These are phyloP conservation scores for Formica exsecta DNA, from an alignment of 1,140 invertebrate genomes.

Conservation along the genomic window DNA sequence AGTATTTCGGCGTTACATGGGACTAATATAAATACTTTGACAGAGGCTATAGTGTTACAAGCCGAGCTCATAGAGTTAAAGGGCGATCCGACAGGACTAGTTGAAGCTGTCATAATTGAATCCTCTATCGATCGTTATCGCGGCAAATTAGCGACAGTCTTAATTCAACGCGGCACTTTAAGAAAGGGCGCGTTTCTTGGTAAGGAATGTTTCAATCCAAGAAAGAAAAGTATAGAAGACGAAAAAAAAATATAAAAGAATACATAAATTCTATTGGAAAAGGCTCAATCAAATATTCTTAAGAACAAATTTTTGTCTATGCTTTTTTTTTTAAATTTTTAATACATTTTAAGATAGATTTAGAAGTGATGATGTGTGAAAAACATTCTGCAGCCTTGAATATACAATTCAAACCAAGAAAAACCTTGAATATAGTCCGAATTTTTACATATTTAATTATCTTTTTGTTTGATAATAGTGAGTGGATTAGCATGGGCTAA, in stretches of 20 bases:
- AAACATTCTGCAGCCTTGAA: neutral
- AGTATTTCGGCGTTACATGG: conserved; percentile 96
- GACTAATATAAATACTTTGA: conserved; percentile 92
- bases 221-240: neutral
- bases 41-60: conserved; percentile 94
- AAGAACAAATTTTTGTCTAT: neutral
- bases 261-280: neutral
- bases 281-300: neutral
- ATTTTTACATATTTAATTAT: conserved; percentile 26
- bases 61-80: conserved; percentile 96
- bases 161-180: conserved; percentile 96
- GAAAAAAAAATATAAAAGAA: neutral
- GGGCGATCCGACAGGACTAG: conserved; percentile 92
- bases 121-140: conserved; percentile 91
- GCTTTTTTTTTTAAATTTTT: neutral
- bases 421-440: conserved; percentile 6
- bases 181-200: conserved; percentile 92
- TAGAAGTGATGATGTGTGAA: too few relatives aligned
- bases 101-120: conserved; percentile 97
- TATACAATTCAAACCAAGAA: too few relatives aligned
- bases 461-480: conserved; percentile 84
- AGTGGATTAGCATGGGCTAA: conserved; percentile 94
- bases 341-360: neutral
- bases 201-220: conserved; percentile 59
- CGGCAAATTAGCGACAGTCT: conserved; percentile 95